Conservation (phyloP, 2,888 invertebrate genomes). For the Polyploca ridens region DNA sequence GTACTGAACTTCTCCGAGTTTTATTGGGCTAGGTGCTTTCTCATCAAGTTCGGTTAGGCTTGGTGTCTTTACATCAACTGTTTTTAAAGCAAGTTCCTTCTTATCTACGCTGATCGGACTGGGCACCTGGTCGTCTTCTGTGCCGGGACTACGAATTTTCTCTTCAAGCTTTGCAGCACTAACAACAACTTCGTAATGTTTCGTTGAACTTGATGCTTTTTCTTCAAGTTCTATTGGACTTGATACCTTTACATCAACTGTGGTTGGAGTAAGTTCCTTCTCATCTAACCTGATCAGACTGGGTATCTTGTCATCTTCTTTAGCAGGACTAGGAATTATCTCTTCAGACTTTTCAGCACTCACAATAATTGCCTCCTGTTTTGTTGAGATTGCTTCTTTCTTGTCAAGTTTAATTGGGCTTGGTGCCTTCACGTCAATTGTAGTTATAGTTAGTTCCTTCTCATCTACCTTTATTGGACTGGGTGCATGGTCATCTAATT, state of each 20-base stretch:
- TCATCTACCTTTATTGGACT: too few relatives aligned
- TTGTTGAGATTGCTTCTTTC: constrained; percentile 18
- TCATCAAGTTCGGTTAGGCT: background rate
- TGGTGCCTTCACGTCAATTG: too few relatives aligned
- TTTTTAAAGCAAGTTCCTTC: too few relatives aligned
- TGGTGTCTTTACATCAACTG: background rate
- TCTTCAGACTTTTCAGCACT: too few relatives aligned
- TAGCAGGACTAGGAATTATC: too few relatives aligned
- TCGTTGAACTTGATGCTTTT: constrained; percentile 18
- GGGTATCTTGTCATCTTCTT: constrained; percentile 14
- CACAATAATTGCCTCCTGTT: too few relatives aligned
- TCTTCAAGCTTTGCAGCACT: constrained; percentile 17
- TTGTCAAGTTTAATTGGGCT: constrained; percentile 18
- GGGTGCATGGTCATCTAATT: too few relatives aligned
- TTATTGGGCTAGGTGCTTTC: too few relatives aligned
- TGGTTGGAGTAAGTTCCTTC: too few relatives aligned
- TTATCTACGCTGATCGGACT: background rate
- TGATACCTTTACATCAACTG: constrained; percentile 17
- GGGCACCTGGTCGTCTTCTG: background rate
- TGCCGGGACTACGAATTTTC: background rate
- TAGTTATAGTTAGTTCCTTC: too few relatives aligned
- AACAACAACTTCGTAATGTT: constrained; percentile 16
- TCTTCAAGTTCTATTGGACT: constrained; percentile 20
- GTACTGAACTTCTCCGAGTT: background rate
- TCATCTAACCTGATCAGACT: too few relatives aligned